Evolutionary conservation across 2,888 invertebrate genomes (phyloP), one percentile per base, ranked within the genome.

Genomic region (Ephialtes manifestator): DNA sequence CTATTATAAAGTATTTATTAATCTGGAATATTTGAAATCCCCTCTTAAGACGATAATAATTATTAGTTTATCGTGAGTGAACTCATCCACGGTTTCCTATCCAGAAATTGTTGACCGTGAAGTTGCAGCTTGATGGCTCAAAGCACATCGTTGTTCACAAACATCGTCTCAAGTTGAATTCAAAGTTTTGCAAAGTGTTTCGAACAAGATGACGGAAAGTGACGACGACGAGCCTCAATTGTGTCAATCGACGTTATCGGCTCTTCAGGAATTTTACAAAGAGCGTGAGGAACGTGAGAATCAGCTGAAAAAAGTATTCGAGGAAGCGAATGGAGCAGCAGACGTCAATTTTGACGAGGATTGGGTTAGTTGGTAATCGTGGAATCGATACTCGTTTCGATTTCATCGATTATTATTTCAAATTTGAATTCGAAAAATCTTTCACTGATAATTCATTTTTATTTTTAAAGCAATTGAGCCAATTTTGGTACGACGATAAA

Each of bases 401-500:
- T 2, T 10, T 10, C 0, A 11, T 20, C 48, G 72, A 46, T 18
- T 43, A 31, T 28, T 2, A 24, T 72, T 72, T 48, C 11, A 18
- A 46, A 31, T n/a, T 48, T 48, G 7, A 18, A 60, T 60, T 18
- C 46, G 28, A 43, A 53, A 48, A 76, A 11, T 2, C 2, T 53
- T 18, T 15, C 18, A 31, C 46, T 46, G 3, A n/a, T 7, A 18
- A 11, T 20, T 35, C 1, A 39, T 43, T 20, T 24, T 35, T 20
- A 15, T 60, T 63, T 88, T 90, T 78, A 86, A 94, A 98, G 99
- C 98, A 99, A 98, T 94, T 99, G 55, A 99, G 99, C 92, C 99
- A 99, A 94, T 99, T 99, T 95, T 99, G 99, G 99, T 99, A 99
- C 92, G 96, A 97, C 91, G 96, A 97, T 55, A 93, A 95, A 3